These are phyloP conservation scores for Biston stratarius DNA, from an alignment of 2,888 invertebrate genomes.

Conservation along the genomic window DNA sequence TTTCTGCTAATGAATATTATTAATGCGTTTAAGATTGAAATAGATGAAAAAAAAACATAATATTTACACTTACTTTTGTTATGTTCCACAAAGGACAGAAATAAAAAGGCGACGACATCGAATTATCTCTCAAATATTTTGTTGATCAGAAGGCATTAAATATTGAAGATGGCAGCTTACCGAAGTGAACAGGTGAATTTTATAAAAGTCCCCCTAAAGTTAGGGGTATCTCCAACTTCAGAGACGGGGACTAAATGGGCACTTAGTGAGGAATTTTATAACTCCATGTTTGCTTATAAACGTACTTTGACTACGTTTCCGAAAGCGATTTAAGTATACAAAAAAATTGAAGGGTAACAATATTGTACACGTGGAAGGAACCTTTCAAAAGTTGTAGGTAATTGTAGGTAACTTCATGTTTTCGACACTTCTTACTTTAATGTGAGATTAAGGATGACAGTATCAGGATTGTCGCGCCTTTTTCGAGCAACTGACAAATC, in stretches of 20 bases:
- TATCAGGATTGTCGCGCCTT: too few species aligned
- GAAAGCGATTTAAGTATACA: constrained; percentile 5
- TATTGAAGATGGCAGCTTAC: constrained; percentile 11
- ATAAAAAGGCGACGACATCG: not conserved
- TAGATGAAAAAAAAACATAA: not conserved
- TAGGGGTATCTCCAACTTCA: constrained; percentile 69
- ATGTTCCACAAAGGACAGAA: not conserved
- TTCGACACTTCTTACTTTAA: too few species aligned
- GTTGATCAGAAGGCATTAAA: constrained; percentile 37
- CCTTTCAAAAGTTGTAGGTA: not conserved
- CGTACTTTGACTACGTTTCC: constrained; percentile 9
- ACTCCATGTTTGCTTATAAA: constrained; percentile 24
- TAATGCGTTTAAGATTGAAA: not conserved
- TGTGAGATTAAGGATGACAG: too few species aligned
- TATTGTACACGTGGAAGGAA: not conserved
- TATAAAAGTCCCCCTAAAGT: constrained; percentile 68
- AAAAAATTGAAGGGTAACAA: not conserved
- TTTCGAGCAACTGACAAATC: too few species aligned
- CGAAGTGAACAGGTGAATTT: constrained; percentile 53
- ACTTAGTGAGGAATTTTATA: constrained; percentile 60
- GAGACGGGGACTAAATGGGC: constrained; percentile 53
- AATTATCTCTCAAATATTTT: constrained; percentile 28
- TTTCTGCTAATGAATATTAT: too few species aligned
- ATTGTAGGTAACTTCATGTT: too few species aligned
- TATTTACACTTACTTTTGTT: too few species aligned